phyloP scores from a whole-genome alignment of 2,113 vertebrate genomes.

The Talpa occidentalis region DNA sequence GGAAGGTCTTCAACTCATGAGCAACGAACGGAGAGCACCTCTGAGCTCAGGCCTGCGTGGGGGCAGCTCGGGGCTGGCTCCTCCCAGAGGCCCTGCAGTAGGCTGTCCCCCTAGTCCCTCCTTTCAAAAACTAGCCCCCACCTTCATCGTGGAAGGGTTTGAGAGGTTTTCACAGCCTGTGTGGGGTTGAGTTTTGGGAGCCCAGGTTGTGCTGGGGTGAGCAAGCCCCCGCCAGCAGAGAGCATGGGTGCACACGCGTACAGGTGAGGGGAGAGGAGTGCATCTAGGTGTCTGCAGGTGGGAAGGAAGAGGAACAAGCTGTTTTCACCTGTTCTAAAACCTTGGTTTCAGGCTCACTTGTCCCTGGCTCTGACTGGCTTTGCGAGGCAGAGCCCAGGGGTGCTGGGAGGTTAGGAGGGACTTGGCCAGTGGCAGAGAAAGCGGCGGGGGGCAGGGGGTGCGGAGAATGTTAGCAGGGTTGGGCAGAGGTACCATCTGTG shows the following conservation, averaged over 20 bases:
- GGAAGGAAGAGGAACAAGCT: not conserved
- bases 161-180: not conserved
- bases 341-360: not conserved
- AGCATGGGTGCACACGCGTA: fast-evolving
- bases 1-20: fast-evolving
- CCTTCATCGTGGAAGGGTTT: not conserved
- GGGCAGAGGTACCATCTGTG: not conserved
- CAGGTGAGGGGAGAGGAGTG: not conserved
- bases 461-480: not conserved
- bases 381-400: not conserved
- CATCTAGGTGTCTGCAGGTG: not conserved
- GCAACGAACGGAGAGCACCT: fast-evolving
- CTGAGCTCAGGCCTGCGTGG: fast-evolving
- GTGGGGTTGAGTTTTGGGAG: not conserved
- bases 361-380: not conserved
- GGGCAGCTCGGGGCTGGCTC: not conserved
- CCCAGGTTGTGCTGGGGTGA: not conserved
- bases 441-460: not conserved
- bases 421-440: not conserved
- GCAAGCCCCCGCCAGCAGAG: not conserved
- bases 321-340: not conserved
- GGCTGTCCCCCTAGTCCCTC: not conserved
- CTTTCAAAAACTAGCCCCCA: not conserved
- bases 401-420: not conserved
- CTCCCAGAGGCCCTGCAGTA: not conserved